Conservation (phyloP, 2,797 vertebrate genomes). For the Syngnathus acus region DNA sequence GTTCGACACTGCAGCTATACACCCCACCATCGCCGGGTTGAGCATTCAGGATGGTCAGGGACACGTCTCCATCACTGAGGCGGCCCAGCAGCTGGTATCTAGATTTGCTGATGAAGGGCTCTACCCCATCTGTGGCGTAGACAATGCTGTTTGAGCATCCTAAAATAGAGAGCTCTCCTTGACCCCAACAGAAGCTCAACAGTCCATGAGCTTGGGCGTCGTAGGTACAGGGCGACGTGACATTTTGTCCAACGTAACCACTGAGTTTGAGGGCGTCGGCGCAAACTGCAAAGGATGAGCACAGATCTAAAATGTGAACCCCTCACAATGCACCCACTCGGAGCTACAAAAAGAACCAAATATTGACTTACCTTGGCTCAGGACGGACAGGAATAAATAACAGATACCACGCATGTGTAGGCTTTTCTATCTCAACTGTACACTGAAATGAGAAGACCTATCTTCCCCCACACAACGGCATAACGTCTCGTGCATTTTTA, state of each 20-base stretch:
- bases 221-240: slow-evolving; percentile 68
- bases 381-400: slow-evolving; percentile 38
- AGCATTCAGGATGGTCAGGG: slow-evolving; percentile 63
- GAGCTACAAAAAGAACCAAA: slow-evolving; percentile 9
- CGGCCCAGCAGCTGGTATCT: slow-evolving; percentile 63
- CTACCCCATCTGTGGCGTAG: slow-evolving; percentile 26
- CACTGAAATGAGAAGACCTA: slow-evolving; percentile 24
- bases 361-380: slow-evolving; percentile 52
- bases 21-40: slow-evolving; percentile 54
- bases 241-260: slow-evolving; percentile 53
- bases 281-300: slow-evolving; percentile 28
- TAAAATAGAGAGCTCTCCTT: slow-evolving; percentile 24
- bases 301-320: slow-evolving; percentile 14
- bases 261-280: slow-evolving; percentile 9
- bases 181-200: slow-evolving; percentile 72
- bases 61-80: slow-evolving; percentile 48
- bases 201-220: fast-evolving
- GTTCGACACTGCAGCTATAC: slow-evolving; percentile 74
- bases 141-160: slow-evolving; percentile 55
- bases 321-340: background rate
- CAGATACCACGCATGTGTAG: slow-evolving; percentile 40
- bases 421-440: slow-evolving; percentile 29
- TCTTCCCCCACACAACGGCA: background rate
- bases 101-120: slow-evolving; percentile 10
- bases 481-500: slow-evolving; percentile 5